phyloP scores from a whole-genome alignment of 2,113 vertebrate genomes.

The Eira barbara region DNA sequence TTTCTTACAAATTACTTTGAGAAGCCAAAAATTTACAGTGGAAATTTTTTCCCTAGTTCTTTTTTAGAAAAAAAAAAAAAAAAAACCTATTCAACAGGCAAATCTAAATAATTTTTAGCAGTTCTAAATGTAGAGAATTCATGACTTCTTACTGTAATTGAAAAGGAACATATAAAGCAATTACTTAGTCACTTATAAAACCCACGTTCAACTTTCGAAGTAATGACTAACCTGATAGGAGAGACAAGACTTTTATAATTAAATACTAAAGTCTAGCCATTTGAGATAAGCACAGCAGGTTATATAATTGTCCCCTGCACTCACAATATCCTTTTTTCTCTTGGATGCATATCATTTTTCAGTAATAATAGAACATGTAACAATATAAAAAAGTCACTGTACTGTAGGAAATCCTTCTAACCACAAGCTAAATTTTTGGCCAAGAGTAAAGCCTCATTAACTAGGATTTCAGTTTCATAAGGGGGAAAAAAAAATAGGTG shows the following conservation, averaged over 20 bases:
- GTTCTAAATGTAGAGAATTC: slow-evolving; percentile 58
- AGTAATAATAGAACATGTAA: slow-evolving; percentile 39
- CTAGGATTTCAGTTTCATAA: slow-evolving; percentile 17
- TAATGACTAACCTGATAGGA: slow-evolving; percentile 52
- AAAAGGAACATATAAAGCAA: slow-evolving; percentile 60
- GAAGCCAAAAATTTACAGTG: slow-evolving; percentile 46
- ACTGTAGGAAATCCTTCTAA: slow-evolving; percentile 42
- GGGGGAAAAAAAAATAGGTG: not conserved
- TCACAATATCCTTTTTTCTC: slow-evolving; percentile 65
- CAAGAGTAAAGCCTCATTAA: slow-evolving; percentile 2
- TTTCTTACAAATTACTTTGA: slow-evolving; percentile 49
- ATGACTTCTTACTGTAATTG: slow-evolving; percentile 60
- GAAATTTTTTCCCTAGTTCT: not conserved
- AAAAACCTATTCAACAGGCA: slow-evolving; percentile 44
- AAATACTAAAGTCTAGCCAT: slow-evolving; percentile 69
- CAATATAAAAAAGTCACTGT: not conserved
- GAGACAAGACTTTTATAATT: slow-evolving; percentile 59
- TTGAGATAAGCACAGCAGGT: slow-evolving; percentile 71
- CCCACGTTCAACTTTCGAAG: slow-evolving; percentile 54
- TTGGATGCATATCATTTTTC: slow-evolving; percentile 25
- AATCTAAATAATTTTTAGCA: slow-evolving; percentile 60
- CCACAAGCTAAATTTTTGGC: not conserved
- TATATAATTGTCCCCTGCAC: slow-evolving; percentile 65
- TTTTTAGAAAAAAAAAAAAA: slow-evolving; percentile 5
- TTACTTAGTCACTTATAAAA: slow-evolving; percentile 70